Evolutionary conservation across 2,888 invertebrate genomes (phyloP).

Genomic region (Celastrina argiolus): DNA sequence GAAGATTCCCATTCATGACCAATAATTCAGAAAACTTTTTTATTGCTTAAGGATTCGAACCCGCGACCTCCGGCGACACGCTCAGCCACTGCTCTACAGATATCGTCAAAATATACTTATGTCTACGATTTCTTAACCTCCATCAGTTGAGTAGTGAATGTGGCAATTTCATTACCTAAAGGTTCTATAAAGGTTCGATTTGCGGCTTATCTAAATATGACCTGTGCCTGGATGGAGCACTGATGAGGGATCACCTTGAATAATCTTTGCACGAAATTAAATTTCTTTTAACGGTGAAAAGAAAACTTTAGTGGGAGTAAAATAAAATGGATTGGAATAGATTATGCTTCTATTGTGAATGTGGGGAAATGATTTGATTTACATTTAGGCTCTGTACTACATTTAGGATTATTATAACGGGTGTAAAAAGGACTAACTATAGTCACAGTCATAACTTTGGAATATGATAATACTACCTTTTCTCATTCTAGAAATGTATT

Average conservation of each 20-base stretch:
- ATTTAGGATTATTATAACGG: no score
- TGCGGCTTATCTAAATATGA: slow-evolving; percentile 15
- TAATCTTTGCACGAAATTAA: background rate
- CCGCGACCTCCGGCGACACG: no score
- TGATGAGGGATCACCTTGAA: slow-evolving; percentile 18
- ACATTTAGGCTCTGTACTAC: no score
- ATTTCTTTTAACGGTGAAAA: background rate
- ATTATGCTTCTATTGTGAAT: background rate
- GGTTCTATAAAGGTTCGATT: background rate
- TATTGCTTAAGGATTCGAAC: no score
- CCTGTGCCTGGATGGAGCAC: background rate
- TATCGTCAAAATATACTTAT: background rate
- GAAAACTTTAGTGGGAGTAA: background rate
- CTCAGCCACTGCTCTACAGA: no score
- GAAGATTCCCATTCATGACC: no score
- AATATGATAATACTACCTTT: no score
- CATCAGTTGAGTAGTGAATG: background rate
- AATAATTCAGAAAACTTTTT: no score
- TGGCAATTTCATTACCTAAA: slow-evolving; percentile 6
- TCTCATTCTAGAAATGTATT: no score
- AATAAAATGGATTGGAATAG: background rate
- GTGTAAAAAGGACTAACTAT: no score
- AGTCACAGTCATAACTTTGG: no score
- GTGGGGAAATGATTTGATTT: background rate
- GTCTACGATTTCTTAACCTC: background rate